These are phyloP conservation scores for Etheostoma cragini DNA, from an alignment of 2,113 vertebrate genomes.

Conservation along the genomic window DNA sequence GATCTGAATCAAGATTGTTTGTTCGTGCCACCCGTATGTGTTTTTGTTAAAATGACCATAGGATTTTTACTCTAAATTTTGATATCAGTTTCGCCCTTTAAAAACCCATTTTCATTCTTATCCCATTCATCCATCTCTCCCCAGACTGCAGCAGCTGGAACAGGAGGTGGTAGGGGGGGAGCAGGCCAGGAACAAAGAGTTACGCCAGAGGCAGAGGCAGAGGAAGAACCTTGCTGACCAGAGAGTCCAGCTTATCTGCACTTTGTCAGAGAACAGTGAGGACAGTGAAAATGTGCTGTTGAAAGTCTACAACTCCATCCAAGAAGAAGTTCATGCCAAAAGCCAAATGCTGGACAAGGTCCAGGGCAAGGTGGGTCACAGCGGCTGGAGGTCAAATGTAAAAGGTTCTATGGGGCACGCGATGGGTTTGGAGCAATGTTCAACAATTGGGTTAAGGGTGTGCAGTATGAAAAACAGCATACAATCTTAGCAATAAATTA, in stretches of 20 bases:
- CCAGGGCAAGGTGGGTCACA: constrained; percentile 86
- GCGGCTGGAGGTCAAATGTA: neutral
- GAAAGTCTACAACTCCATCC: constrained; percentile 89
- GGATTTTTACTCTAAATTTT: neutral
- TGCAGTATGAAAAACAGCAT: neutral
- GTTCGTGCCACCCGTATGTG: neutral
- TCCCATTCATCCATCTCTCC: neutral
- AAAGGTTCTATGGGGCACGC: neutral
- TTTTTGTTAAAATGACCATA: too few relatives aligned
- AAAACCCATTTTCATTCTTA: neutral
- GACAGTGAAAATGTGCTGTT: constrained; percentile 88
- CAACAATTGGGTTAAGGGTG: neutral
- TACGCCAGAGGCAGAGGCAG: constrained; percentile 84
- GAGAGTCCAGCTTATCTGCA: constrained; percentile 83
- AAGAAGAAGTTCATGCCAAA: constrained; percentile 90
- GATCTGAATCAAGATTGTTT: neutral
- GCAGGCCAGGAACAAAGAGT: constrained; percentile 89
- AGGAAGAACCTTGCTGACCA: constrained; percentile 85
- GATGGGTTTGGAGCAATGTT: neutral
- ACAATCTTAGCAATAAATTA: neutral
- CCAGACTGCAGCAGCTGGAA: constrained; percentile 90
- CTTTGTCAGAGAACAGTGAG: constrained; percentile 82
- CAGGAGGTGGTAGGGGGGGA: constrained; percentile 89
- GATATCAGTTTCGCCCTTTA: neutral
- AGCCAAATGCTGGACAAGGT: constrained; percentile 86